These are phyloP conservation scores for Caenorhabditis wallacei DNA, from an alignment of 2,888 invertebrate species.

Conservation along the genomic window DNA sequence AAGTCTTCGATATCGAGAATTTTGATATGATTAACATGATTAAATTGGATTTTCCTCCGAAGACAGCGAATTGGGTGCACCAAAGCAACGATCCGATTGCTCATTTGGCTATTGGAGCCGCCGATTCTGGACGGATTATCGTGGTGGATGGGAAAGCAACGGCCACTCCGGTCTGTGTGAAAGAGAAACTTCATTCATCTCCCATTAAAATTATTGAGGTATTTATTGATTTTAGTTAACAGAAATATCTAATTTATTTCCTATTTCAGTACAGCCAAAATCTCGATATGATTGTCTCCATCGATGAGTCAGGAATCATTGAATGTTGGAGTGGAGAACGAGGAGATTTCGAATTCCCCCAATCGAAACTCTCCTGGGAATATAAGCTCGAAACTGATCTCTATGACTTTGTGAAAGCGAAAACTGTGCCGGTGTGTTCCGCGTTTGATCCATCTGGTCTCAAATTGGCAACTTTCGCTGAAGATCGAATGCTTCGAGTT, in stretches of 20 bases:
- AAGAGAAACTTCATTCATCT: constrained; percentile 91
- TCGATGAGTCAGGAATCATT: constrained; percentile 92
- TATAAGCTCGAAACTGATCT: constrained; percentile 94
- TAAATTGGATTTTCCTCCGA: constrained; percentile 79
- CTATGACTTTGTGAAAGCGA: constrained; percentile 94
- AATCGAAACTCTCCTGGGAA: constrained; percentile 85
- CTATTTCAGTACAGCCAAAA: constrained; percentile 86
- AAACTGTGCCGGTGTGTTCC: constrained; percentile 90
- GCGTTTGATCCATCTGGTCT: constrained; percentile 89
- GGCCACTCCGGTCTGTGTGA: constrained; percentile 88
- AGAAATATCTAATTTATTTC: too few relatives aligned
- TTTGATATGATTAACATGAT: constrained; percentile 99
- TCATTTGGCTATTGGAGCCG: constrained; percentile 78
- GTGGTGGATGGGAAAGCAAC: constrained; percentile 93
- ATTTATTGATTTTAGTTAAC: constrained; percentile 48
- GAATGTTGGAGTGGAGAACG: constrained; percentile 97
- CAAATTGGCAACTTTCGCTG: constrained; percentile 63
- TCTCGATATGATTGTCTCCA: constrained; percentile 91
- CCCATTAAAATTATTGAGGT: constrained; percentile 90
- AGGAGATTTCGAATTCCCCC: constrained; percentile 92
- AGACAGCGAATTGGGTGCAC: constrained; percentile 79
- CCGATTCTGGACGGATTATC: constrained; percentile 88
- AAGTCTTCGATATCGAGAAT: constrained; percentile 97
- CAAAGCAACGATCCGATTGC: constrained; percentile 78
- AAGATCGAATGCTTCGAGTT: constrained; percentile 74